A percentile compares a stretch with the other conserved stretches of the same genome.
Evolutionary conservation across 1,140 invertebrate genomes (phyloP).

Genomic region (Drosophila elegans): DNA sequence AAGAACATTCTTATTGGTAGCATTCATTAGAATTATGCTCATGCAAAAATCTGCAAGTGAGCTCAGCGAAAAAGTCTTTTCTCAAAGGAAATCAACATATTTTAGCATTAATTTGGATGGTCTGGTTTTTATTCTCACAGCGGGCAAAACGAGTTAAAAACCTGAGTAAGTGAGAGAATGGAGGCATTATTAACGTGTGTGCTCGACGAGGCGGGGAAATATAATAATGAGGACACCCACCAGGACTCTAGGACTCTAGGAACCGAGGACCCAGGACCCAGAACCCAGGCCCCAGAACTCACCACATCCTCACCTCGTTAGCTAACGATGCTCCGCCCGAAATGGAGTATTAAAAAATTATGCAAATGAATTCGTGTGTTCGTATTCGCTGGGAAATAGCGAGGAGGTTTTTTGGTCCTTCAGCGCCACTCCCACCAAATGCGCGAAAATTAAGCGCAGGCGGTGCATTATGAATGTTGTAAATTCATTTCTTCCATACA

Average conservation of each 20-base stretch:
- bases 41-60: slow-evolving; percentile 1
- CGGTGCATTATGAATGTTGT: slow-evolving; percentile 75
- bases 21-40: slow-evolving; percentile 5
- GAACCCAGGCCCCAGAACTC: not conserved
- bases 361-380: slow-evolving; percentile 79
- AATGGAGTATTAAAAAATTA: slow-evolving; percentile 82
- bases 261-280: slow-evolving; percentile 47
- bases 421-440: slow-evolving; percentile 58
- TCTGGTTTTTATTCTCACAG: not conserved
- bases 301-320: slow-evolving; percentile 63
- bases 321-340: slow-evolving; percentile 44
- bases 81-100: slow-evolving; percentile 76
- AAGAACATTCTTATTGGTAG: slow-evolving; percentile 11
- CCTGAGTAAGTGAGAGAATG: slow-evolving; percentile 11
- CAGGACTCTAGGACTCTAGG: slow-evolving; percentile 25
- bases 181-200: slow-evolving; percentile 53
- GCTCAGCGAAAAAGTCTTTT: not conserved
- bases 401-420: slow-evolving; percentile 29
- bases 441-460: slow-evolving; percentile 72
- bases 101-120: slow-evolving; percentile 72
- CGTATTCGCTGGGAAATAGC: slow-evolving; percentile 46
- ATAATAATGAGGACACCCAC: slow-evolving; percentile 81
- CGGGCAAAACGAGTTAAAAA: slow-evolving; percentile 58
- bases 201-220: slow-evolving; percentile 68
- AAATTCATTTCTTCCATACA: slow-evolving; percentile 59